Evolutionary conservation across 2,888 invertebrate species (phyloP), one percentile per base, ranked within the genome.

Genomic region (Nemapogon koenigi): DNA sequence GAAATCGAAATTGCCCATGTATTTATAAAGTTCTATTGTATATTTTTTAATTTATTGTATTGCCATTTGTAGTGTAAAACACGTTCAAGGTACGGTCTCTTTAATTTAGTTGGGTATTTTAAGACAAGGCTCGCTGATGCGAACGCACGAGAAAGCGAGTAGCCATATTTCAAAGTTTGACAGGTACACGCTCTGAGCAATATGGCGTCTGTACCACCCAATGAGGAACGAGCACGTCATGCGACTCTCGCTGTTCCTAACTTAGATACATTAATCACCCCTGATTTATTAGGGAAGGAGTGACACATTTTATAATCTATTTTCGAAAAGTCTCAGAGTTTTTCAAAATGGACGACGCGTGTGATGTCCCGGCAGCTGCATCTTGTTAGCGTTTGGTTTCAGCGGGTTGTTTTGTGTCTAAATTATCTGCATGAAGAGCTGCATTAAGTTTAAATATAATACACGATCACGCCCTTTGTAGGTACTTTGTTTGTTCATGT

Each of bases 261-360:
- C 64, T 67, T 59, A 57, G 58, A 53, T 54, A 64, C 76, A 75
- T 78, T 75, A 68, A 76, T 78, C 76, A 75, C 67, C 54, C 47
- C 60, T 72, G 78, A 78, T 78, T 75, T 76, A 76, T 73, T 60
- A 59, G 52, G 58, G 68, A 69, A 76, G 70, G 75, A 73, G 75
- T 76, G 76, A 76, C 76, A 76, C 67, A 72, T 72, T 73, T 73
- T 72, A 73, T 75, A 69, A 70, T 75, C 76, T 76, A 76, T 76
- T 76, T 75, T 73, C 64, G 75, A 72, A 73, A 75, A 68, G 55
- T 53, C 59, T 61, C 59, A 57, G 63, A 64, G 62, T 75, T 78
- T 75, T 78, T 75, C 75, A 73, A 73, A 75, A 71, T 67, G 71
- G 63, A 59, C 43, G 59, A 57, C 57, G 61, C 49, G 56, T 66